Evolutionary conservation across 2,113 vertebrate genomes (phyloP).

Genomic region (Sula dactylatra): DNA sequence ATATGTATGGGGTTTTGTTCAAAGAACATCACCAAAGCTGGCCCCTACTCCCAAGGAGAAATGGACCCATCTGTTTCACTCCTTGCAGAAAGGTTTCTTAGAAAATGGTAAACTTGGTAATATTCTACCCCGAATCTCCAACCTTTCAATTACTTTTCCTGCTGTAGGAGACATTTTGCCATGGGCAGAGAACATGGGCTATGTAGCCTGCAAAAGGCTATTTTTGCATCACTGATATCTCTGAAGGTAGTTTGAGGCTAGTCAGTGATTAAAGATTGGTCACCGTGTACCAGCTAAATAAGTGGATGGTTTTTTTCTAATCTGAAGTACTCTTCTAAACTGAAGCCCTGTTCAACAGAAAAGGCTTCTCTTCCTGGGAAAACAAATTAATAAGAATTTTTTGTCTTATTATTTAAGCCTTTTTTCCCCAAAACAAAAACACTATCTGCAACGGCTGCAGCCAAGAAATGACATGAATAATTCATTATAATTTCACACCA

Average conservation of each 20-base stretch:
- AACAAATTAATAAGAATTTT: constrained; percentile 41
- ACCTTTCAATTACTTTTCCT: not conserved
- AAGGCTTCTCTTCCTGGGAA: not conserved
- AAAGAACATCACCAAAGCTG: not conserved
- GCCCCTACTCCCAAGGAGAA: not conserved
- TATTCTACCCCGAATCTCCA: not conserved
- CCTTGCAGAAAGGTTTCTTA: not conserved
- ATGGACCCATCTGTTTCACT: not conserved
- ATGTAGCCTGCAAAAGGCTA: not conserved
- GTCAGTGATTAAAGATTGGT: not conserved
- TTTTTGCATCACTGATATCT: not conserved
- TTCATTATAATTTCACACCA: constrained; percentile 67
- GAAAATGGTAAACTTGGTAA: not conserved
- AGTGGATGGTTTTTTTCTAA: not conserved
- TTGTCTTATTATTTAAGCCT: constrained; percentile 31
- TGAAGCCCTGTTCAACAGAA: constrained; percentile 13
- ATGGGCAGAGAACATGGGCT: not conserved
- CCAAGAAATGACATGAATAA: constrained; percentile 64
- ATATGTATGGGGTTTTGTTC: not conserved
- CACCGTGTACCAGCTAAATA: not conserved
- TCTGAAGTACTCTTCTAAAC: constrained; percentile 26
- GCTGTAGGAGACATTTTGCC: not conserved
- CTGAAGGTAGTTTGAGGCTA: not conserved
- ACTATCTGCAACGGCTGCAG: not conserved
- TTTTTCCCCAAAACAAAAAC: constrained; percentile 26